These are phyloP conservation scores for Gymnoscopelus braueri DNA, from an alignment of 2,797 vertebrate species.

Conservation along the genomic window DNA sequence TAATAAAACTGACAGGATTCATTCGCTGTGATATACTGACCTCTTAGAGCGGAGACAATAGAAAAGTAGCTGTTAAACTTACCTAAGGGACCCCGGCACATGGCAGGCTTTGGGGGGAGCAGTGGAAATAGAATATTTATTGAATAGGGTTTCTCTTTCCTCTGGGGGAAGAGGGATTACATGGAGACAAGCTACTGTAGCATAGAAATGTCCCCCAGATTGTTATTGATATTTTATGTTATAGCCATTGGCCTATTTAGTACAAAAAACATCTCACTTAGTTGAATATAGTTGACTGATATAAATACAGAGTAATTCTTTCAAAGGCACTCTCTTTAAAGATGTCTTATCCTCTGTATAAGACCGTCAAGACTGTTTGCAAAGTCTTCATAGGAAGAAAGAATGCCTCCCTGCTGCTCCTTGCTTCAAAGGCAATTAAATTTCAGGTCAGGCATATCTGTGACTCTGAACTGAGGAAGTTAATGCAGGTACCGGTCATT, in stretches of 20 bases:
- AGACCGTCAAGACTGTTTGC: not conserved
- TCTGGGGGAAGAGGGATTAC: conserved; percentile 68
- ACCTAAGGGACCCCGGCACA: conserved; percentile 81
- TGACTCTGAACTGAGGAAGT: conserved; percentile 61
- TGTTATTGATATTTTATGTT: conserved; percentile 55
- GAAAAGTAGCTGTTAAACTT: conserved; percentile 88
- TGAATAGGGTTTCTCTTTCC: conserved; percentile 76
- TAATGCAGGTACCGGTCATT: conserved; percentile 77
- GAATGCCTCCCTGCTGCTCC: conserved; percentile 7
- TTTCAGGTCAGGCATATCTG: conserved; percentile 60
- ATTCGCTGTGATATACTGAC: conserved; percentile 87
- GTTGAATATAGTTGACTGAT: conserved; percentile 5
- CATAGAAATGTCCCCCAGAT: conserved; percentile 53
- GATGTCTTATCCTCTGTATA: conserved; percentile 17
- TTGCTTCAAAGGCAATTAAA: conserved; percentile 60
- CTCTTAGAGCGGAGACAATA: conserved; percentile 86
- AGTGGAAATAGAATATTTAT: conserved; percentile 82
- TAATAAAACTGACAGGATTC: conserved; percentile 89
- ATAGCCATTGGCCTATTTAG: conserved; percentile 16
- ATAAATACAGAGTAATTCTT: conserved; percentile 21
- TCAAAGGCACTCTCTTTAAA: conserved; percentile 22
- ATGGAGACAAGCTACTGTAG: conserved; percentile 54
- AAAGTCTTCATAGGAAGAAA: conserved; percentile 5
- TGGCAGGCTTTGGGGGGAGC: conserved; percentile 46
- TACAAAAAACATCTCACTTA: conserved; percentile 10